Conservation (phyloP, 2,797 vertebrate genomes). For the Austrolebias charrua region DNA sequence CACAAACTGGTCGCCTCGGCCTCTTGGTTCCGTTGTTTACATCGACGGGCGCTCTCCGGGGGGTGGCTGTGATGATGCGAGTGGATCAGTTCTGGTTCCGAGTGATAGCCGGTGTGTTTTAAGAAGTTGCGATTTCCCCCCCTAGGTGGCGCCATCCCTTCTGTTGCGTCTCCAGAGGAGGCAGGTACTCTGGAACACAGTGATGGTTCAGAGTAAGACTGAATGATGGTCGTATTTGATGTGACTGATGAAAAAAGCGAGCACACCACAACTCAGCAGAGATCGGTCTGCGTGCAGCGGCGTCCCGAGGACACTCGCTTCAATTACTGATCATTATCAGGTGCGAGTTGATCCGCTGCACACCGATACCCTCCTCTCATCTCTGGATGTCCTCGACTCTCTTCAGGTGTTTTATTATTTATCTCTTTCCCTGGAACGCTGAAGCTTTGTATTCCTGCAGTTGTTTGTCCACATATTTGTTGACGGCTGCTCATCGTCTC, state of each 20-base stretch:
- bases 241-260: constrained; percentile 8
- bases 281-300: not conserved
- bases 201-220: constrained; percentile 34
- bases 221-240: constrained; percentile 21
- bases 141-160: constrained; percentile 90
- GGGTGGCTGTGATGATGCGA: constrained; percentile 69
- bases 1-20: constrained; percentile 48
- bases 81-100: constrained; percentile 67
- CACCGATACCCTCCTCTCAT: not conserved
- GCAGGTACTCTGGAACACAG: constrained; percentile 87
- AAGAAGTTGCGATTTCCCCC: constrained; percentile 83
- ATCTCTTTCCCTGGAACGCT: constrained; percentile 3
- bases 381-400: constrained; percentile 7
- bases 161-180: constrained; percentile 86
- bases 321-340: not conserved
- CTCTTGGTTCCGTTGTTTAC: constrained; percentile 52
- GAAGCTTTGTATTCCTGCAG: not conserved
- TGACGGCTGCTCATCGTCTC: constrained; percentile 11
- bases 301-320: not conserved
- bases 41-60: constrained; percentile 63
- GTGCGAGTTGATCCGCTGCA: not conserved
- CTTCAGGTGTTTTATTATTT: not conserved
- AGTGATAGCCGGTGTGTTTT: constrained; percentile 52
- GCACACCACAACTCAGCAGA: constrained; percentile 6
- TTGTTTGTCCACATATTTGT: constrained; percentile 18